Evolutionary conservation across 2,113 vertebrate genomes (phyloP).

Genomic region (Daubentonia madagascariensis): DNA sequence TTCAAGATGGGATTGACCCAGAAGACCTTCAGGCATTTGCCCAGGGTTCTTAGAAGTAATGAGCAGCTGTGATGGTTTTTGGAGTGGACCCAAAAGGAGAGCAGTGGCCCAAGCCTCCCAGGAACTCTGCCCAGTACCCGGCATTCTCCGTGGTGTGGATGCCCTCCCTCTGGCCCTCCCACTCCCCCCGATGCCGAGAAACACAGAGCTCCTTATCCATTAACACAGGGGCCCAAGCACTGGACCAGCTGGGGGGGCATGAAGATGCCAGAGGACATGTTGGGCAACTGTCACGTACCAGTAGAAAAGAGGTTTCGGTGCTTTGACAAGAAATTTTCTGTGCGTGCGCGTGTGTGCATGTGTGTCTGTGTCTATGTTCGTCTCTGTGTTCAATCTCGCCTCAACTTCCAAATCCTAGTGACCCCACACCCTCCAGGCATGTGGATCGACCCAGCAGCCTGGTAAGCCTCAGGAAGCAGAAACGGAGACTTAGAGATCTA

Average conservation of each 20-base stretch:
- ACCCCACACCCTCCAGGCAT: not conserved
- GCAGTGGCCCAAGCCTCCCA: not conserved
- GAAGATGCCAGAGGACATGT: not conserved
- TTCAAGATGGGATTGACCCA: not conserved
- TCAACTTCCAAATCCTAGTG: not conserved
- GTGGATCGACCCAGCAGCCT: not conserved
- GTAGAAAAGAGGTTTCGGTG: not conserved
- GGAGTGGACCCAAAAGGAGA: not conserved
- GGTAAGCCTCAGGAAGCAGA: not conserved
- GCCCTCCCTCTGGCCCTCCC: no score
- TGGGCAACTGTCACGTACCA: not conserved
- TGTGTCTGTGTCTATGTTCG: not conserved
- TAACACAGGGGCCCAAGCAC: not conserved
- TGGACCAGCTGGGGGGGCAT: not conserved
- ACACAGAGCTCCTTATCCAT: not conserved
- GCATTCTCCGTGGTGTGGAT: not conserved
- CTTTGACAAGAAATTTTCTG: not conserved
- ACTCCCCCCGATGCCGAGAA: not conserved
- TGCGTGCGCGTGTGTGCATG: constrained; percentile 6
- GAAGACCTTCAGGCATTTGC: not conserved
- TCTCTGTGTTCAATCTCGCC: not conserved
- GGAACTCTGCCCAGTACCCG: not conserved
- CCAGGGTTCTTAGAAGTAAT: not conserved
- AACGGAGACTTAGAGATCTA: not conserved
- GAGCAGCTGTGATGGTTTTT: not conserved